Percentiles rank a stretch among this genome's conserved stretches.
Conservation (phyloP, 2,113 vertebrate species). For the Cochlearius cochlearius region DNA sequence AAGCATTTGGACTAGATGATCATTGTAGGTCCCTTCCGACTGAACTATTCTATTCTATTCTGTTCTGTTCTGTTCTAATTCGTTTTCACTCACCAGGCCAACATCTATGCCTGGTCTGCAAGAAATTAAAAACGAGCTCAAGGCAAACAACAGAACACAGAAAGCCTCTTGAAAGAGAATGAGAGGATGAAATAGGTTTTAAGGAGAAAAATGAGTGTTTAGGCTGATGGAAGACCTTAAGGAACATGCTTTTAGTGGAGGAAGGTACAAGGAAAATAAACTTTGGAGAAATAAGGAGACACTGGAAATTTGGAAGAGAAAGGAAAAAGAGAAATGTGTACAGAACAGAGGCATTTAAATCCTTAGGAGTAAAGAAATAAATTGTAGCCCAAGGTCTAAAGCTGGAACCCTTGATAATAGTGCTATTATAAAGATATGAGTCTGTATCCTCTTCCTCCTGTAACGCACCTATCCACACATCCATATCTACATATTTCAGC, state of each 20-base stretch:
- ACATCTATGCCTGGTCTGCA: neutral
- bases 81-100: neutral
- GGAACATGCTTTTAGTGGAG: neutral
- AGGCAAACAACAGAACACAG: neutral
- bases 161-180: neutral
- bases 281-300: neutral
- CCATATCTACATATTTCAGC: neutral
- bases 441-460: neutral
- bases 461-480: neutral
- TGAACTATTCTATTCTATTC: neutral
- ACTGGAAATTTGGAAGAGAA: neutral
- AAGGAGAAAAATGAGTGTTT: neutral
- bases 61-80: neutral
- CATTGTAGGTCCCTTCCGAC: neutral
- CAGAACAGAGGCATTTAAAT: neutral
- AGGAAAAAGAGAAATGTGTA: neutral
- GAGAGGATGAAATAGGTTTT: neutral
- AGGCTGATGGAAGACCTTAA: neutral
- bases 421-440: neutral
- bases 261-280: neutral
- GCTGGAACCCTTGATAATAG: neutral
- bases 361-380: neutral
- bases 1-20: neutral
- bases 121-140: neutral
- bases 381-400: neutral